Evolutionary conservation across 2,888 invertebrate species (phyloP), one percentile per base, ranked within the genome.

Genomic region (Sussaba pulchella): DNA sequence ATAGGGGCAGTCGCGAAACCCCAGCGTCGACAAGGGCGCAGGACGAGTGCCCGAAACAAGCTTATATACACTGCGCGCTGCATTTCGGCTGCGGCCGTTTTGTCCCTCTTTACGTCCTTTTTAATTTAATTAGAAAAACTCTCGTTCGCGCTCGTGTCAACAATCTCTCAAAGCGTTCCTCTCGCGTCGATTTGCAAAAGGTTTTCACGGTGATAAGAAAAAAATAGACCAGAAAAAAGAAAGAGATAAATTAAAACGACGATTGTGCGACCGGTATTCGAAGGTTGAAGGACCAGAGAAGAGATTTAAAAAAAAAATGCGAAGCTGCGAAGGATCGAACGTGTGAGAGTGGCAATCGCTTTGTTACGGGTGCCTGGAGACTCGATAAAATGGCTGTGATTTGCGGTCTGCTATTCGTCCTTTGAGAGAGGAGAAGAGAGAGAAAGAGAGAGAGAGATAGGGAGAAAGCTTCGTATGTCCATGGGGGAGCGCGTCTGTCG

Each of bases 361-460:
- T 75, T 66, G 69, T 66, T 19, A 26, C 66, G 64, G 63, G 59
- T 41, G 78, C 26, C 54, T 19, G 47, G 67, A 45, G 78, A 59
- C 43, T 64, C 50, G 77, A 84, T 87, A 89, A 87, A 88, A 89
- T 90, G 90, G 89, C 89, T 86, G 89, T 87, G 88, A 88, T 86
- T 84, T 84, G 82, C 76, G 81, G 83, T 82, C 82, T 71, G 76
- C 74, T 47, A 59, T 70, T 70, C 36, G 73, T 77, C 64, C 81
- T 52, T 59, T 73, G 69, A 77, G 36, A 31, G 66, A 39, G 21
- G 6, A 2, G 6, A 6, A 31, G 31, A 6, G 31, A 31, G 31
- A 31, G 31, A 2, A 6, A 31, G 4, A 31, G 31, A 31, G 31
- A 31, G 2, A 31, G 2, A 31, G 2, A 31, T 31, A 31, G 2